Evolutionary conservation across 2,797 vertebrate genomes (phyloP), one percentile per base, ranked within the genome.

Genomic region (Bradypodion pumilum): DNA sequence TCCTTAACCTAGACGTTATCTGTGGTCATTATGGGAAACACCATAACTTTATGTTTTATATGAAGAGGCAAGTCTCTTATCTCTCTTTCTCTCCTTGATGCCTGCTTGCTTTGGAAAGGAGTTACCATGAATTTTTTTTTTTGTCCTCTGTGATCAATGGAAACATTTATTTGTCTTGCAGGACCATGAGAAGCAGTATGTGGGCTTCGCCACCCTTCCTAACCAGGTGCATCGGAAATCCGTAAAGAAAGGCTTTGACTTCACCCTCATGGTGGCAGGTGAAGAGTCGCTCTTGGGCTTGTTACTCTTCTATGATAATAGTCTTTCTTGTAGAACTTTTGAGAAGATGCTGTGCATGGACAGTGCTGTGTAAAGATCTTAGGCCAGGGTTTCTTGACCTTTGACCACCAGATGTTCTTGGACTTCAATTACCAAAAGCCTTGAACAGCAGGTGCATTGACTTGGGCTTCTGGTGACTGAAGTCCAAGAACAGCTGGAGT

Each of bases 221-320:
- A 98, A 99, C 95, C 98, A 99, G 92, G 98, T 99, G 66, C 98
- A 99, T 94, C 96, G 98, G 87, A 99, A 99, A 94, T 99, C 98
- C 0, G 98, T 99, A 92, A 99, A 99, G 96, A 99, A 99, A 91
- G 98, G 98, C 65, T 99, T 99, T 0, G 98, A 99, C 92, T 99
- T 99, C 92, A 99, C 98, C 0, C 96, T 99, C 89, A 99, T 99
- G 98, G 98, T 99, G 6, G 98, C 98, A 83, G 98, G 98, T 99
- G 87, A 95, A 96, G 89, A 44, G 59, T 19, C 25, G 6, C 13
- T 32, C 70, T n/a, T 23, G 25, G 37, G n/a, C n/a, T n/a, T n/a
- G n/a, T n/a, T n/a, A n/a, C n/a, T n/a, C n/a, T n/a, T n/a, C n/a
- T n/a, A n/a, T n/a, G n/a, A n/a, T n/a, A n/a, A n/a, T n/a, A n/a